Percentiles rank a stretch among this genome's conserved stretches.
These are phyloP conservation scores for Acrocephalus scirpaceus DNA, from an alignment of 2,797 vertebrate genomes.

Conservation along the genomic window DNA sequence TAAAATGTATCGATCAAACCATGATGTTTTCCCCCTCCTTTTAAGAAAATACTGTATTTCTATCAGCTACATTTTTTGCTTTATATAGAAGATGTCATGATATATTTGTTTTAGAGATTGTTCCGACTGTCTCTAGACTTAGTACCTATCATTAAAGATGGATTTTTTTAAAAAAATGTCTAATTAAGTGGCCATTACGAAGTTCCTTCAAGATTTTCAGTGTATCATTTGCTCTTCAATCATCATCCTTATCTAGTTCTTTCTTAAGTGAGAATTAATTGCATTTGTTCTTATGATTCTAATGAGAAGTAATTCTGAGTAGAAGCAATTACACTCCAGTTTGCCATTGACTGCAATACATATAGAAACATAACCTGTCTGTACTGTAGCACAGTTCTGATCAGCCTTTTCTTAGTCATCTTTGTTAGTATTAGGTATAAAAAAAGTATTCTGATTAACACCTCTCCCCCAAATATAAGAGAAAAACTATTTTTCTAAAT, in stretches of 20 bases:
- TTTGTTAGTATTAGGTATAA: background rate
- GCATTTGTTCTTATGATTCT: background rate
- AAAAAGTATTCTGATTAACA: background rate
- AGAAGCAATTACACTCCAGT: background rate
- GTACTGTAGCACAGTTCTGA: background rate
- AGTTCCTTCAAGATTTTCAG: background rate
- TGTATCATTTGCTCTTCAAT: background rate
- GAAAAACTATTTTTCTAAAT: background rate
- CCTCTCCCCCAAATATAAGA: fast-evolving
- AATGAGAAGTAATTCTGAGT: background rate
- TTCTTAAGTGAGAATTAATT: background rate
- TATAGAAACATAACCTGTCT: background rate
- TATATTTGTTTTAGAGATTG: background rate
- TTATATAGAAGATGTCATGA: background rate
- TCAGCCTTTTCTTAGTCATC: background rate
- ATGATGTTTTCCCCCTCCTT: background rate
- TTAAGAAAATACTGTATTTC: background rate
- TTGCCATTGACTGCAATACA: background rate
- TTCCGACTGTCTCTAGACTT: background rate
- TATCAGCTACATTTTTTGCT: background rate
- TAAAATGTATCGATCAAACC: background rate
- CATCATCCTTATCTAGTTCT: background rate
- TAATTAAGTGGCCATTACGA: background rate
- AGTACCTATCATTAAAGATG: background rate
- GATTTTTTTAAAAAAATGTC: background rate